Evolutionary conservation across 2,888 invertebrate species (phyloP).

Genomic region (Diploptera punctata): DNA sequence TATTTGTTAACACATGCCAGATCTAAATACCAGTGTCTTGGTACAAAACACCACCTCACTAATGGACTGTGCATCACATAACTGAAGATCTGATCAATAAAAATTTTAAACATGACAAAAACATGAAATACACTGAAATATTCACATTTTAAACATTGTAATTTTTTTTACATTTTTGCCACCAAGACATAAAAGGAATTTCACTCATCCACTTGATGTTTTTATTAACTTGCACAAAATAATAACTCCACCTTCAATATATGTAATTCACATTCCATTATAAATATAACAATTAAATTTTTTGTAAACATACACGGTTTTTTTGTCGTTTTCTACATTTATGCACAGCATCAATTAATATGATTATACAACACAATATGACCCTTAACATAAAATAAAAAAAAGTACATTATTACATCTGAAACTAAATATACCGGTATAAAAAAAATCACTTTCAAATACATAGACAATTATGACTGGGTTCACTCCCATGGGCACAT

Average conservation of each 20-base stretch:
- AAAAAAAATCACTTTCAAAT: conserved; percentile 44
- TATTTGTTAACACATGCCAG: conserved; percentile 34
- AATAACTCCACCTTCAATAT: conserved; percentile 5
- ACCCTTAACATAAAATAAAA: conserved; percentile 41
- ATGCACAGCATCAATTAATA: conserved; percentile 38
- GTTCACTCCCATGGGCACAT: conserved; percentile 42
- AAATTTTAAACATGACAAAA: background rate
- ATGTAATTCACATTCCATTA: conserved; percentile 40
- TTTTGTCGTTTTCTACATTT: conserved; percentile 35
- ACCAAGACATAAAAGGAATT: conserved; percentile 8
- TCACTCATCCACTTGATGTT: background rate
- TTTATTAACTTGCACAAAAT: background rate
- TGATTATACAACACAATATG: conserved; percentile 37
- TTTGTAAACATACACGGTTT: conserved; percentile 37
- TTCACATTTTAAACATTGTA: background rate
- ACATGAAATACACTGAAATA: conserved; percentile 10
- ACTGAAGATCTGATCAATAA: conserved; percentile 25
- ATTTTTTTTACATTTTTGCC: background rate
- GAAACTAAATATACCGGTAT: conserved; percentile 44
- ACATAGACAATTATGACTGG: conserved; percentile 45
- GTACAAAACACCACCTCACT: conserved; percentile 23
- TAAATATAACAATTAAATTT: conserved; percentile 31
- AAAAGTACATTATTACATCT: conserved; percentile 38
- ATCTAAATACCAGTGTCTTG: conserved; percentile 33
- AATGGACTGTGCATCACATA: conserved; percentile 40